Percentiles rank a stretch among this genome's conserved stretches.
Evolutionary conservation across 2,113 vertebrate genomes (phyloP).

Genomic region (Podarcis raffonei): DNA sequence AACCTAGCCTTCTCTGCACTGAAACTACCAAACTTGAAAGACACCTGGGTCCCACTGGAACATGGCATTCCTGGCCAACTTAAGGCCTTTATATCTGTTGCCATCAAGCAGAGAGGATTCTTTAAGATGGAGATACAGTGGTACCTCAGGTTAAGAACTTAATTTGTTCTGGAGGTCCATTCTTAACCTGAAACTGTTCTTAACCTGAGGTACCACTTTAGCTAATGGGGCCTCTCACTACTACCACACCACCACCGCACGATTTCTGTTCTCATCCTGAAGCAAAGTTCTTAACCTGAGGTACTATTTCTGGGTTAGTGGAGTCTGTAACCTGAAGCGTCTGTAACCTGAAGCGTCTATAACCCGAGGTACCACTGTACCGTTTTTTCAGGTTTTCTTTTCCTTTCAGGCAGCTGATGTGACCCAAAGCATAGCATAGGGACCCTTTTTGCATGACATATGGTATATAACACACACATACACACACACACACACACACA

Average conservation of each 20-base stretch:
- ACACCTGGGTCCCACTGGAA: neutral
- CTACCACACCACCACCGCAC: rapidly evolving
- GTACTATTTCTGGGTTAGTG: too few relatives aligned
- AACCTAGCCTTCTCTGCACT: neutral
- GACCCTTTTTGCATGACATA: neutral
- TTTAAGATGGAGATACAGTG: neutral
- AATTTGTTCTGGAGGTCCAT: too few relatives aligned
- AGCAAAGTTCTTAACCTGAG: too few relatives aligned
- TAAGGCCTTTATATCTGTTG: neutral
- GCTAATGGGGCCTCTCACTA: too few relatives aligned
- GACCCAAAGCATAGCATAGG: neutral
- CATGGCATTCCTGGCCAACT: neutral
- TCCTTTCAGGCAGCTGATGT: neutral
- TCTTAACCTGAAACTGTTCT: too few relatives aligned
- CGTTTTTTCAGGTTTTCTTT: neutral
- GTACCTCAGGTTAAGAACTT: too few relatives aligned
- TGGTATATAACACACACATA: neutral
- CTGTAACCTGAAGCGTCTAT: too few relatives aligned
- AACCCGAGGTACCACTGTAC: too few relatives aligned
- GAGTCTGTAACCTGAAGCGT: too few relatives aligned
- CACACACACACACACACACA: too few relatives aligned
- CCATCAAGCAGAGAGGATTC: neutral
- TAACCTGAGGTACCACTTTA: too few relatives aligned
- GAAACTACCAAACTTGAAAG: neutral
- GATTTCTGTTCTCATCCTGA: too few relatives aligned